Percentiles rank a stretch among this genome's conserved stretches.
These are phyloP conservation scores for Rhinoptilus africanus DNA, from an alignment of 2,113 vertebrate species.

Conservation along the genomic window DNA sequence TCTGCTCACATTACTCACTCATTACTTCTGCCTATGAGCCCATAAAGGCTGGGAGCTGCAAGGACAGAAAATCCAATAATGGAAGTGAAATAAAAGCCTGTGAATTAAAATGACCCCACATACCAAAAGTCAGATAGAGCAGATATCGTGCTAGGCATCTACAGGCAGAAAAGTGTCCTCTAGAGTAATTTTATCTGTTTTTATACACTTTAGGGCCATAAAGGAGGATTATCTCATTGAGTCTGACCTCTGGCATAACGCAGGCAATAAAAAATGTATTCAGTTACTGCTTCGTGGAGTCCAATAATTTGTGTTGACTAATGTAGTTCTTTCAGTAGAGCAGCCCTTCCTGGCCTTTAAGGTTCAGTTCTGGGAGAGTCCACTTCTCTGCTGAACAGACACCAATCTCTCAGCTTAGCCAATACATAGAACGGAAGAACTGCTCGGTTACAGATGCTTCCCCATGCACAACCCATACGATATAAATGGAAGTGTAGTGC, in stretches of 20 bases:
- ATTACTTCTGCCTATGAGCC: neutral
- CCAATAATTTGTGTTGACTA: slow-evolving; percentile 23
- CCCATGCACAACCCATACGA: fast-evolving
- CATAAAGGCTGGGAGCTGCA: neutral
- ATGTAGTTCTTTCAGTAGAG: neutral
- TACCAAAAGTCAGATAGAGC: neutral
- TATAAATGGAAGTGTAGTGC: neutral
- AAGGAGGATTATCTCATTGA: slow-evolving; percentile 29
- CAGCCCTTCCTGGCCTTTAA: neutral
- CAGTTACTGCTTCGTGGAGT: neutral
- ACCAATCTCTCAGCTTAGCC: neutral
- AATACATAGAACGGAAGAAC: neutral
- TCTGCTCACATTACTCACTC: neutral
- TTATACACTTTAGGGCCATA: slow-evolving; percentile 14
- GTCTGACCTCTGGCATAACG: neutral
- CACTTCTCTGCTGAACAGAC: neutral
- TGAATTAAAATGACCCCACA: slow-evolving; percentile 27
- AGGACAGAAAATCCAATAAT: slow-evolving; percentile 24
- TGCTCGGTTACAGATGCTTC: neutral
- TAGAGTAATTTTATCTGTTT: slow-evolving; percentile 36
- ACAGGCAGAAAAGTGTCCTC: neutral
- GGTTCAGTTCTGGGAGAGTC: neutral
- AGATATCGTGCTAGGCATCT: slow-evolving; percentile 13
- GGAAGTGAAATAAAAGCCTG: neutral
- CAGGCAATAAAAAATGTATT: slow-evolving; percentile 26